Percentiles rank a stretch among this genome's conserved stretches.
phyloP scores from a whole-genome alignment of 2,888 invertebrate species.

The Meliscaeva auricollis region DNA sequence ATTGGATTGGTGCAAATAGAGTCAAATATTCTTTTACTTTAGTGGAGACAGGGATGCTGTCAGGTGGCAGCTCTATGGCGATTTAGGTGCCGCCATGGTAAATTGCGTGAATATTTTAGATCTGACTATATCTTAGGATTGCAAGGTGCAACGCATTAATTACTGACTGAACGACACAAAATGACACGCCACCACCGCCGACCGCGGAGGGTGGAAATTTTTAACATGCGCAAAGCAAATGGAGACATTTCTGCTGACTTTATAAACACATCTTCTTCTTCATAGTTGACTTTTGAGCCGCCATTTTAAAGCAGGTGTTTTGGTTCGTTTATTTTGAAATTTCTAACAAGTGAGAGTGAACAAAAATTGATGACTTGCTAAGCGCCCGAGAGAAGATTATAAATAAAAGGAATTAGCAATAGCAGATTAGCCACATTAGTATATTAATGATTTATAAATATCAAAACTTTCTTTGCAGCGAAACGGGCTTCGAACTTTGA shows the following conservation, averaged over 20 bases:
- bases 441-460: no score
- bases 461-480: no score
- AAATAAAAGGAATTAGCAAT: no score
- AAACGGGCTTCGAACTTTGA: no score
- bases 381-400: no score
- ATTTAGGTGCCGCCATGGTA: constrained; percentile 22
- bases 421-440: no score
- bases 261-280: no score
- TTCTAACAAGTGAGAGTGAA: constrained; percentile 16
- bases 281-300: neutral
- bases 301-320: neutral
- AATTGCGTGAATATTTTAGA: constrained; percentile 14
- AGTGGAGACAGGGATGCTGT: constrained; percentile 22
- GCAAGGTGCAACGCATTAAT: constrained; percentile 6
- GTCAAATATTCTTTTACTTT: constrained; percentile 31
- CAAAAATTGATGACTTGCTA: no score
- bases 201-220: neutral
- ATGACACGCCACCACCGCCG: neutral
- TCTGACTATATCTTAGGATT: neutral
- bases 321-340: neutral
- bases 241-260: no score
- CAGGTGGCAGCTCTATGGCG: constrained; percentile 12
- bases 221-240: neutral
- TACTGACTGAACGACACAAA: neutral
- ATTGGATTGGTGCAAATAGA: constrained; percentile 41